Evolutionary conservation across 35 echinoderm and acorn worm genomes (phyloP).

Genomic region (Eucidaris tribuloides): DNA sequence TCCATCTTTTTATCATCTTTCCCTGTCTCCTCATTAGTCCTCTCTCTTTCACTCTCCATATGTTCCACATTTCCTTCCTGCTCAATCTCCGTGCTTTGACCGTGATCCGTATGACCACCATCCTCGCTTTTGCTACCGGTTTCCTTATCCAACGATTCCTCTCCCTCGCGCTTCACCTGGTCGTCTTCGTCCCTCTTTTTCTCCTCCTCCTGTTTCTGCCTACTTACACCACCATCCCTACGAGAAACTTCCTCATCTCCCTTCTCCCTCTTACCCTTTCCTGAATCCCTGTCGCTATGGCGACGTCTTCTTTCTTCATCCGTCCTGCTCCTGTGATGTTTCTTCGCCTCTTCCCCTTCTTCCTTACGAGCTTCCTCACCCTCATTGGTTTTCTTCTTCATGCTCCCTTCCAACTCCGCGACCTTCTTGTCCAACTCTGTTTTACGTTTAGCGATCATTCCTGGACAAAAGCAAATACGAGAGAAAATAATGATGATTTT

Average conservation of each 20-base stretch:
- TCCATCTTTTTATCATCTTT: too few relatives aligned
- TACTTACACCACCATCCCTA: conserved; percentile 6
- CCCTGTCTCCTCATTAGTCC: conserved; percentile 14
- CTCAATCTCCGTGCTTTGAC: not conserved
- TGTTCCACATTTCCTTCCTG: not conserved
- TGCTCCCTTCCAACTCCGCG: conserved; percentile 7
- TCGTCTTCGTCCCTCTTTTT: conserved; percentile 24
- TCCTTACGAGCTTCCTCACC: not conserved
- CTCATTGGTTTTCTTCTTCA: not conserved
- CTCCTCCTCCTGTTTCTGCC: conserved; percentile 27
- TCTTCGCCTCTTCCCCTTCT: conserved; percentile 19
- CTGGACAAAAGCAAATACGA: not conserved
- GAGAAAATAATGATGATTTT: not conserved
- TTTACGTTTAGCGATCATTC: not conserved
- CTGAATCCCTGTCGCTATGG: conserved; percentile 36
- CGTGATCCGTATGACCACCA: not conserved
- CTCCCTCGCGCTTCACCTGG: not conserved
- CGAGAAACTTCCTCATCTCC: conserved; percentile 9
- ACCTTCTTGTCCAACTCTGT: conserved; percentile 44
- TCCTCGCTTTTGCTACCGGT: not conserved
- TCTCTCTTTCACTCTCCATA: conserved; percentile 2
- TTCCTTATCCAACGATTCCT: too few relatives aligned
- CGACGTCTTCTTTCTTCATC: conserved; percentile 17
- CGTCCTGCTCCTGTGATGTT: conserved; percentile 31
- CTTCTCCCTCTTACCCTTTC: conserved; percentile 46